Base-by-base conservation (phyloP, 2,797 vertebrate species). In the Phalanger gymnotis region DNA sequence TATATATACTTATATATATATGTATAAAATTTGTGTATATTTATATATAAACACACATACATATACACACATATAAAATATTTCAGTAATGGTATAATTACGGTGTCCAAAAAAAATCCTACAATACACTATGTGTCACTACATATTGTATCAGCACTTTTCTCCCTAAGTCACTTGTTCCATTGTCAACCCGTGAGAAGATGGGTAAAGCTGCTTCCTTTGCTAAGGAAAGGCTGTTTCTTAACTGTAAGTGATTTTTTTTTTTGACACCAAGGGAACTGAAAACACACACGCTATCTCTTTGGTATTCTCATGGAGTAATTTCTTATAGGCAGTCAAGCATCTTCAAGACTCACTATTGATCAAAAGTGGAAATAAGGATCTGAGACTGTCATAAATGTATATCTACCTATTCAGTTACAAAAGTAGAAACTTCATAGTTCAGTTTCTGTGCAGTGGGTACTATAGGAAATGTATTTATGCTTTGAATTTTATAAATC, bases 291-390 rank as follows among this genome's bases (percentile, higher is more conserved):
- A 54, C 10, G 14, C 14, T 54, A 90, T 22, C 54, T 10, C 57
- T 91, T 97, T 97, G 4, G 90, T 92, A 93, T 96, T 54, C 91
- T 87, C 53, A 94, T 0, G 0, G 16, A 3, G 56, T 93, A 54
- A 54, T 54, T 54, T 95, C 90, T 95, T 91, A 57, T 28, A 93
- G 66, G n/a, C 94, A 25, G 34, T 40, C 81, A 94, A 61, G 56
- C 16, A 92, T 93, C 95, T 52, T 51, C 92, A 94, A 31, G 54
- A 96, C 73, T 54, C 61, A 93, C 89, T 58, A 57, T 34, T 93
- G 95, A 92, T n/a, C 13, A 93, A 94, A 95, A 47, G 28, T 90
- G 10, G 9, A 92, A 94, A 47, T 91, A 94, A 95, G 12, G 94
- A 94, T 12, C 5, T 55, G 91, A 47, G 81, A 54, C 51, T 93